Evolutionary conservation across 2,888 invertebrate species (phyloP).

Genomic region (Caenorhabditis doughertyi): DNA sequence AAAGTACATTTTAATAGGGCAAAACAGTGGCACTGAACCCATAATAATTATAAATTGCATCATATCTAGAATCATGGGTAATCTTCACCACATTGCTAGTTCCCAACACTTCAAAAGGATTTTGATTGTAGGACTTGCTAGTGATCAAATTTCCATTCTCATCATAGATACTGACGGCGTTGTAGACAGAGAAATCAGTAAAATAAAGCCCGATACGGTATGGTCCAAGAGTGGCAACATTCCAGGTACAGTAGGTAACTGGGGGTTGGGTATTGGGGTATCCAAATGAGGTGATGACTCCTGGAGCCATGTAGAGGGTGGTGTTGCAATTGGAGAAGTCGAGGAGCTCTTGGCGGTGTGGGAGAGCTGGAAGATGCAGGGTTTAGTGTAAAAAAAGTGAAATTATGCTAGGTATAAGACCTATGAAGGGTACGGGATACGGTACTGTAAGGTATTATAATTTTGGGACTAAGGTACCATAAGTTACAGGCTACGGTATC

Average conservation of each 20-base stretch:
- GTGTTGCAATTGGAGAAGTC: slow-evolving; percentile 30
- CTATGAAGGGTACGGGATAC: no score
- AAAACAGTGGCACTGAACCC: slow-evolving; percentile 15
- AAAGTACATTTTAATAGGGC: not conserved
- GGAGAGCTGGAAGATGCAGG: not conserved
- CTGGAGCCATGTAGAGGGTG: slow-evolving; percentile 23
- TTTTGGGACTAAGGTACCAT: no score
- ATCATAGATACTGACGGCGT: not conserved
- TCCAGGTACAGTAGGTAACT: slow-evolving; percentile 14
- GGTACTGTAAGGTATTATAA: no score
- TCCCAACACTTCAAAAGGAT: slow-evolving; percentile 3
- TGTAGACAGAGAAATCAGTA: slow-evolving; percentile 25
- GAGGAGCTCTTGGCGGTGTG: not conserved
- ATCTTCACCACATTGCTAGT: not conserved
- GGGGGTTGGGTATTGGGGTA: slow-evolving; percentile 6
- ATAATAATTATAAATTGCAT: slow-evolving; percentile 2
- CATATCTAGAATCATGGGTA: slow-evolving; percentile 15
- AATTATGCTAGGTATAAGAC: not conserved
- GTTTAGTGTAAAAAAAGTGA: not conserved
- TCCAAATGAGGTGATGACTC: slow-evolving; percentile 18
- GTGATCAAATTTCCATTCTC: slow-evolving; percentile 12
- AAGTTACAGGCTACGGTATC: no score
- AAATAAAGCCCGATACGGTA: slow-evolving; percentile 12
- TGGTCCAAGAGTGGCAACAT: slow-evolving; percentile 13
- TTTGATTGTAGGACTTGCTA: not conserved